These are phyloP conservation scores for Melanargia galathea DNA, from an alignment of 2,888 invertebrate species.

Conservation along the genomic window DNA sequence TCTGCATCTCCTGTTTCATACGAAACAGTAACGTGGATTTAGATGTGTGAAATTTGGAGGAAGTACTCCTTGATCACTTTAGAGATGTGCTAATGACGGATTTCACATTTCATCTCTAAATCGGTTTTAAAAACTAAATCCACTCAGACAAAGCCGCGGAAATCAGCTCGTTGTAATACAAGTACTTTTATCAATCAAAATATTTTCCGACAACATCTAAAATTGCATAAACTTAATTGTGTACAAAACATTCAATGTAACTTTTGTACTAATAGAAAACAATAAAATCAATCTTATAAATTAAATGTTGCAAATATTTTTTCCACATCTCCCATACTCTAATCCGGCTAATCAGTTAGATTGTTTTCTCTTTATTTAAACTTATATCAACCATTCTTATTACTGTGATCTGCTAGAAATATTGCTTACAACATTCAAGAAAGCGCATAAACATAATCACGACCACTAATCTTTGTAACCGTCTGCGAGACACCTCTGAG, in stretches of 20 bases:
- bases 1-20: too few relatives aligned
- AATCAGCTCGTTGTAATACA: too few relatives aligned
- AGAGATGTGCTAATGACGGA: too few relatives aligned
- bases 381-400: conserved; percentile 3
- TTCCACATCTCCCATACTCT: not conserved
- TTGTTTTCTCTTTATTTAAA: not conserved
- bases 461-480: conserved; percentile 29
- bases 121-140: too few relatives aligned
- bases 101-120: not conserved
- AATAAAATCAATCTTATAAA: not conserved
- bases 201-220: not conserved
- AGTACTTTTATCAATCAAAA: not conserved
- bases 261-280: not conserved
- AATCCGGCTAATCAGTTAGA: not conserved
- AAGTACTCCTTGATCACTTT: too few relatives aligned
- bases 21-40: too few relatives aligned
- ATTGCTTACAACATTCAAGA: conserved; percentile 13
- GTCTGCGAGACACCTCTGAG: conserved; percentile 17
- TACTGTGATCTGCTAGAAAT: not conserved
- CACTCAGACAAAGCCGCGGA: too few relatives aligned
- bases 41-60: too few relatives aligned
- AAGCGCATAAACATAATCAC: conserved; percentile 21
- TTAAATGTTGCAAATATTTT: not conserved
- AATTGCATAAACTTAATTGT: not conserved
- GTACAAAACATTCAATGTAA: not conserved